phyloP scores from a whole-genome alignment of 2,888 invertebrate genomes.

The Microctonus brassicae region DNA sequence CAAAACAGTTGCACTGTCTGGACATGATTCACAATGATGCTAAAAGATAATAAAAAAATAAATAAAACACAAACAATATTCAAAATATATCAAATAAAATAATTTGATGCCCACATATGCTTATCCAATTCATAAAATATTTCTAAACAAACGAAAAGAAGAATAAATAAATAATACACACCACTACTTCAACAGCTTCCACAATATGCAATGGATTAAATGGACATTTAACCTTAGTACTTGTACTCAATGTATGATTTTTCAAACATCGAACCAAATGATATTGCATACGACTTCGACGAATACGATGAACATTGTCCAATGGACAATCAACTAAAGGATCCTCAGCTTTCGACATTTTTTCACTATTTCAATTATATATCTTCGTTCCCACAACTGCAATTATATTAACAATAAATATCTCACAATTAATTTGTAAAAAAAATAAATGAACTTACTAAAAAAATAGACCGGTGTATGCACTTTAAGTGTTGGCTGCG shows the following conservation, averaged over 20 bases:
- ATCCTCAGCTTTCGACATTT: conserved; percentile 40
- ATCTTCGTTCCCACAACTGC: not conserved
- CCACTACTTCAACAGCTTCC: conserved; percentile 46
- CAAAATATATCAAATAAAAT: not conserved
- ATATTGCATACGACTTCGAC: conserved; percentile 47
- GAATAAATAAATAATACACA: conserved; percentile 27
- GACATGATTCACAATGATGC: conserved; percentile 33
- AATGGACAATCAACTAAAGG: conserved; percentile 52
- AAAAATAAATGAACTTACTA: too few species aligned
- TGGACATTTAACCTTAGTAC: conserved; percentile 48
- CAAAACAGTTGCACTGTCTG: not conserved
- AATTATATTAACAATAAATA: not conserved
- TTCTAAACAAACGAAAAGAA: too few species aligned
- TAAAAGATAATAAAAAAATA: conserved; percentile 16
- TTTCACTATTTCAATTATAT: not conserved
- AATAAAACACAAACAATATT: not conserved
- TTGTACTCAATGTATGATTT: conserved; percentile 37
- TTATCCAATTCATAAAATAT: too few species aligned
- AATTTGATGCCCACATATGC: not conserved
- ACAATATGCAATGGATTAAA: conserved; percentile 53
- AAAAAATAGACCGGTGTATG: too few species aligned
- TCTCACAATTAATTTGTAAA: too few species aligned
- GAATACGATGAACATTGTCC: conserved; percentile 50
- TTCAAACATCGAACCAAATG: conserved; percentile 53
- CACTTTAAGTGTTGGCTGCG: too few species aligned